A percentile compares a stretch with the other conserved stretches of the same genome.
phyloP scores from a whole-genome alignment of 2,888 invertebrate species.

The Metallyticus violacea region DNA sequence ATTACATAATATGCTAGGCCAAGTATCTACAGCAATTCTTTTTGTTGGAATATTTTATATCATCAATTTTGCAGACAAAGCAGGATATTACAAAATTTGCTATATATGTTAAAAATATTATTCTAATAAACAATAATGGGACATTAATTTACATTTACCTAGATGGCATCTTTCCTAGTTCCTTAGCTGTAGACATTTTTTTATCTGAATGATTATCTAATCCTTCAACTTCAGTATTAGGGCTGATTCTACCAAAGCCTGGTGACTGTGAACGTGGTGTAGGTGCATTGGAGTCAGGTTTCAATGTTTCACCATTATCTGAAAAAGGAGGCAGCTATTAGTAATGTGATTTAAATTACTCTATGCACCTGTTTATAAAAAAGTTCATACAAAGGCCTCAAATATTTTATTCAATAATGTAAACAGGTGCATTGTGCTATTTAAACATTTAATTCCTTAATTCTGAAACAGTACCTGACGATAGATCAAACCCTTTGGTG shows the following conservation, averaged over 20 bases:
- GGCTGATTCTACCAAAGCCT: constrained; percentile 58
- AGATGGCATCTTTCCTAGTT: neutral
- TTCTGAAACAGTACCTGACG: constrained; percentile 8
- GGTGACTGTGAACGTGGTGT: constrained; percentile 68
- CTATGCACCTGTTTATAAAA: neutral
- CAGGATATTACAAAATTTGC: too few species aligned
- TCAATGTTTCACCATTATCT: constrained; percentile 20
- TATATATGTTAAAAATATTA: too few species aligned
- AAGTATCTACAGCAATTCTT: too few species aligned
- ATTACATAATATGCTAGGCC: too few species aligned
- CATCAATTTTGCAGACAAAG: too few species aligned
- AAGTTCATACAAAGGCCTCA: neutral
- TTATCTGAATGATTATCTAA: neutral
- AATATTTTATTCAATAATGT: neutral
- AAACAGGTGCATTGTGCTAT: too few species aligned
- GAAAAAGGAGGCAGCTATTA: neutral
- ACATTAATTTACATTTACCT: too few species aligned
- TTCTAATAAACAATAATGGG: too few species aligned
- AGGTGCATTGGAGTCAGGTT: constrained; percentile 33
- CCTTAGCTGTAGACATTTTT: neutral
- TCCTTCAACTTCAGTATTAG: constrained; percentile 35
- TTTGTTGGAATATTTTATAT: too few species aligned
- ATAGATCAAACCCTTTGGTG: constrained; percentile 56
- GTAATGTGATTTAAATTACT: neutral
- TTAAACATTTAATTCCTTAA: too few species aligned